Base-by-base conservation (phyloP, 2,888 invertebrate genomes). In the Torymus auratus region DNA sequence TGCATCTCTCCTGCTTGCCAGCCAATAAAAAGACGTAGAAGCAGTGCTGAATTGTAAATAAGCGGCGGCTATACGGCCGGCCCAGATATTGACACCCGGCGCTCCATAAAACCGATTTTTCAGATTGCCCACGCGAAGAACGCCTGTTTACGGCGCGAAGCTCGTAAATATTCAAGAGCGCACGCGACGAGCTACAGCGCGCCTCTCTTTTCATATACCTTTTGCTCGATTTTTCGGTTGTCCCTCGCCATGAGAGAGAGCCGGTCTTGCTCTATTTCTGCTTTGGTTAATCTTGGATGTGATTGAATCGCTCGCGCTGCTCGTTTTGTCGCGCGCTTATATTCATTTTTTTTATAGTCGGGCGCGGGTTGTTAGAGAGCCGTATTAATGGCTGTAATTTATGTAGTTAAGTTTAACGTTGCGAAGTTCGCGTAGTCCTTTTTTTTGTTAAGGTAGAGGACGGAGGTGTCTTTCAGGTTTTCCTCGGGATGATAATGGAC, bases 131-230 rank as follows among this genome's bases (percentile, higher is more conserved):
- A 14, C 41, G n/a, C 3, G 58, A 15, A 62, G 11, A 11, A 53
- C 17, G 64, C 73, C n/a, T 64, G 64, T 74, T 65, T 74, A 58
- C 65, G 41, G 64, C 62, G 64, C 14, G 28, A 17, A 65, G 53
- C 76, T 76, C 75, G 80, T 80, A 76, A 80, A 80, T 80, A 80
- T 80, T 71, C 80, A 80, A 61, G 62, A 74, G 79, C n/a, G 17
- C 23, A 41, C 55, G 28, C 58, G 17, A 13, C 52, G 13, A 17
- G 10, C 11, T 41, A 20, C 53, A 41, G 61, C 41, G 23, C n/a
- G 1, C 10, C 41, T 50, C 50, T 64, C 2, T 41, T n/a, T 64
- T 3, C n/a, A 14, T 55, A n/a, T n/a, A n/a, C 14, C 13, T 41
- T 60, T 68, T 56, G 53, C 73, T 58, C 52, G 58, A 56, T 77